Conservation (phyloP, 2,797 vertebrate species). For the Mionectes olivaceus region DNA sequence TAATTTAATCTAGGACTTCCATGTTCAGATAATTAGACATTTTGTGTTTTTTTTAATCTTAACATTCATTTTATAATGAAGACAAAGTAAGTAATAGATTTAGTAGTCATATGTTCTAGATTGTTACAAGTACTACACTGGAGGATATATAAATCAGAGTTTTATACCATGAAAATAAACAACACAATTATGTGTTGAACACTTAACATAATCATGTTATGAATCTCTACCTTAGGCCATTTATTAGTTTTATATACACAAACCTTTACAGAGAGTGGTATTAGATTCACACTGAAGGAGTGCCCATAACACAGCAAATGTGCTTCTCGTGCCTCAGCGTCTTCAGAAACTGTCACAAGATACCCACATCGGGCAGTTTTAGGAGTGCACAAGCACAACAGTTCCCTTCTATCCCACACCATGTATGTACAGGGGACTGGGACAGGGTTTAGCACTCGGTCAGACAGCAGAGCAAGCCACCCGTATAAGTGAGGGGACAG, state of each 20-base stretch:
- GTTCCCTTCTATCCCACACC: neutral
- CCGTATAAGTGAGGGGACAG: neutral
- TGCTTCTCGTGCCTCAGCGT: neutral
- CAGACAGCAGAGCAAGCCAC: neutral
- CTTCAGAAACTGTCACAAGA: neutral
- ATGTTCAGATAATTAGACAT: neutral
- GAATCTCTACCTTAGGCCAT: neutral
- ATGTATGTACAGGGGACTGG: neutral
- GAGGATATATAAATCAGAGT: neutral
- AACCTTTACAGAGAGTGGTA: neutral
- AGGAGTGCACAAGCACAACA: neutral
- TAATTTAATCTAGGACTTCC: neutral
- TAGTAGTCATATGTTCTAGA: neutral
- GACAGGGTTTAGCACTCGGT: neutral
- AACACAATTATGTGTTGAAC: neutral
- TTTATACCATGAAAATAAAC: neutral
- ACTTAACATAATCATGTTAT: neutral
- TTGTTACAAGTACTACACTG: neutral
- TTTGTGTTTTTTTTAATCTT: neutral
- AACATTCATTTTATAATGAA: neutral
- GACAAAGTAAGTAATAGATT: neutral
- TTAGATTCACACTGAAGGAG: neutral
- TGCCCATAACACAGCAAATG: neutral
- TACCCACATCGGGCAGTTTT: neutral
- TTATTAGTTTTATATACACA: neutral